These are phyloP conservation scores for Plemyria rubiginata DNA, from an alignment of 2,888 invertebrate species.

Conservation along the genomic window DNA sequence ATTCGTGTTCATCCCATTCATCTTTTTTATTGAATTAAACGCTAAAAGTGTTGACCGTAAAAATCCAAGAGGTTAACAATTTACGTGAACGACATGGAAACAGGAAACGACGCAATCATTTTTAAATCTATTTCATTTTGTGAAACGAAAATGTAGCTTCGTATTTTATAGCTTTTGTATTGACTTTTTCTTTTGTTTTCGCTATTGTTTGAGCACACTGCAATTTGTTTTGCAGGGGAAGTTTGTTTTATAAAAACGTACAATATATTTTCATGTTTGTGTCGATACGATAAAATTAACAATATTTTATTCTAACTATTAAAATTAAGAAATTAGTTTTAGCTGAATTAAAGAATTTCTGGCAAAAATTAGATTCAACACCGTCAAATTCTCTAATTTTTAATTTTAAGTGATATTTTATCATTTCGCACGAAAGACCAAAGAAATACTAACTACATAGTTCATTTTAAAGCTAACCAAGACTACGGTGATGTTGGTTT, in stretches of 20 bases:
- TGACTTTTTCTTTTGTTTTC: slow-evolving; percentile 21
- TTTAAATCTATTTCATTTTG: slow-evolving; percentile 41
- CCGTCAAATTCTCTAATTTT: no score
- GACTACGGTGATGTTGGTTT: neutral
- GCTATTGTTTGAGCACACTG: slow-evolving; percentile 11
- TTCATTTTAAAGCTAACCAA: neutral
- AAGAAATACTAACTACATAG: neutral
- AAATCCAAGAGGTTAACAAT: slow-evolving; percentile 42
- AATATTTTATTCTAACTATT: neutral
- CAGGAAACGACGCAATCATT: slow-evolving; percentile 41
- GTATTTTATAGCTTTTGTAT: slow-evolving; percentile 25
- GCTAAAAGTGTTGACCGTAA: slow-evolving; percentile 43
- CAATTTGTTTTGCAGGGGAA: neutral
- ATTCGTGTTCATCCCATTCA: slow-evolving; percentile 57
- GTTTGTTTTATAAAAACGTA: neutral
- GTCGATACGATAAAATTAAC: neutral
- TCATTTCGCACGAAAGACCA: no score
- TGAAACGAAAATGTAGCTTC: slow-evolving; percentile 44
- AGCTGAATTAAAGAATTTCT: neutral
- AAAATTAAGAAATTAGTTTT: neutral
- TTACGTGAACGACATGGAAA: slow-evolving; percentile 42
- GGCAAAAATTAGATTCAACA: no score
- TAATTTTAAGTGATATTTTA: no score
- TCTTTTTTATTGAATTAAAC: slow-evolving; percentile 50
- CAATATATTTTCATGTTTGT: neutral